A percentile compares a stretch with the other conserved stretches of the same genome.
Conservation (phyloP, 2,888 invertebrate species). For the Eucriotettix oculatus region DNA sequence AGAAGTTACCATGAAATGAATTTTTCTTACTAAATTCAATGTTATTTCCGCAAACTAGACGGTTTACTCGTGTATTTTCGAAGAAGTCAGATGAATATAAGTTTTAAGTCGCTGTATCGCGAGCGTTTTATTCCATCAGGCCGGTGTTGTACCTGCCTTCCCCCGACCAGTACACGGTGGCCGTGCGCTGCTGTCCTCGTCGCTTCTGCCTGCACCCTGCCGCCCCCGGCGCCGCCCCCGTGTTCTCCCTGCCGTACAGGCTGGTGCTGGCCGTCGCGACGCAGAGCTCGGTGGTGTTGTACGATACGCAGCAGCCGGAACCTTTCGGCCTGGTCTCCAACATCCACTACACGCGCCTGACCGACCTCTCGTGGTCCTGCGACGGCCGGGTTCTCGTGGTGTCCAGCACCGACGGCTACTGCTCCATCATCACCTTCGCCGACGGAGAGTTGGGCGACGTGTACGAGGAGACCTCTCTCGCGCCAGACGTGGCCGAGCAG, state of each 20-base stretch:
- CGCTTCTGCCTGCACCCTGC: slow-evolving; percentile 42
- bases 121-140: slow-evolving; percentile 27
- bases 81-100: no score
- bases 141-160: slow-evolving; percentile 67
- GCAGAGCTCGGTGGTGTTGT: slow-evolving; percentile 65
- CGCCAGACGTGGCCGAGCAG: neutral
- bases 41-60: no score
- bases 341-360: slow-evolving; percentile 78
- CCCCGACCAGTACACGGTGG: slow-evolving; percentile 64
- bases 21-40: no score
- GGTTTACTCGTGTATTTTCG: no score
- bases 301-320: slow-evolving; percentile 68
- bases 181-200: slow-evolving; percentile 64
- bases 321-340: slow-evolving; percentile 70
- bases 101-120: no score
- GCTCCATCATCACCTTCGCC: slow-evolving; percentile 65
- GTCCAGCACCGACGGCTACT: slow-evolving; percentile 82
- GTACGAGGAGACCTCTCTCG: slow-evolving; percentile 22
- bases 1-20: no score
- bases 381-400: slow-evolving; percentile 61
- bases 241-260: slow-evolving; percentile 52
- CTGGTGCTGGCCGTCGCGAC: slow-evolving; percentile 86
- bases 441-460: slow-evolving; percentile 50
- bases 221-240: slow-evolving; percentile 30
- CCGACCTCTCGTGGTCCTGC: slow-evolving; percentile 73